Evolutionary conservation across 2,113 vertebrate species (phyloP).

Genomic region (Lagopus muta): DNA sequence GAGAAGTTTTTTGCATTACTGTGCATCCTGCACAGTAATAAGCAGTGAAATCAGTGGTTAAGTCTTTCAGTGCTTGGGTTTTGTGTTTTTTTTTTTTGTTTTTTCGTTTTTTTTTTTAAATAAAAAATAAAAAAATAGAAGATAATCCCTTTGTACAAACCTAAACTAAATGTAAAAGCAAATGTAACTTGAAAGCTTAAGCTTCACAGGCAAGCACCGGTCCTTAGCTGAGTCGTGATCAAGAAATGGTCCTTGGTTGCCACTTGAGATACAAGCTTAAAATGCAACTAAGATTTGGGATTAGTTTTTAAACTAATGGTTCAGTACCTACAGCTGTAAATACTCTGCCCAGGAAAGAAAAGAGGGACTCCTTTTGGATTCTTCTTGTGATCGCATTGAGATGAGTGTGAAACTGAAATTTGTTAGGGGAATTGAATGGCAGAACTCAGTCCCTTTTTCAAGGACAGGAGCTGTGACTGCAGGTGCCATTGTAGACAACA

Average conservation of each 20-base stretch:
- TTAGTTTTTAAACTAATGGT: background rate
- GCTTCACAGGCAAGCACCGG: background rate
- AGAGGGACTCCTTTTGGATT: background rate
- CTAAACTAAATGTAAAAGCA: background rate
- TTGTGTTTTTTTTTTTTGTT: background rate
- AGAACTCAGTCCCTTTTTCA: background rate
- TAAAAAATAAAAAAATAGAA: background rate
- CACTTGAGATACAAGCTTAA: background rate
- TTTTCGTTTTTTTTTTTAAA: background rate
- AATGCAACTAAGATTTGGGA: accelerated
- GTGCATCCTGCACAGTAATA: background rate
- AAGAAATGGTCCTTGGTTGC: background rate
- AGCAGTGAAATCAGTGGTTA: background rate
- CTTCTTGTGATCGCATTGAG: background rate
- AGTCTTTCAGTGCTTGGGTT: background rate
- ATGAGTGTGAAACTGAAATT: background rate
- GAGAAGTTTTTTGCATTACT: background rate
- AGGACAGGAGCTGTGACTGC: background rate
- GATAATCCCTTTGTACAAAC: background rate
- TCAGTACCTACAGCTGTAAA: background rate
- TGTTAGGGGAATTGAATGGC: background rate
- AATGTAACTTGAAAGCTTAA: background rate
- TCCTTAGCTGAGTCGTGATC: background rate
- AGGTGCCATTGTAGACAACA: accelerated
- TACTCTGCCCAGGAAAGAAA: background rate